Base-by-base conservation (phyloP, 2,113 vertebrate species). In the Oreocharis arfaki region DNA sequence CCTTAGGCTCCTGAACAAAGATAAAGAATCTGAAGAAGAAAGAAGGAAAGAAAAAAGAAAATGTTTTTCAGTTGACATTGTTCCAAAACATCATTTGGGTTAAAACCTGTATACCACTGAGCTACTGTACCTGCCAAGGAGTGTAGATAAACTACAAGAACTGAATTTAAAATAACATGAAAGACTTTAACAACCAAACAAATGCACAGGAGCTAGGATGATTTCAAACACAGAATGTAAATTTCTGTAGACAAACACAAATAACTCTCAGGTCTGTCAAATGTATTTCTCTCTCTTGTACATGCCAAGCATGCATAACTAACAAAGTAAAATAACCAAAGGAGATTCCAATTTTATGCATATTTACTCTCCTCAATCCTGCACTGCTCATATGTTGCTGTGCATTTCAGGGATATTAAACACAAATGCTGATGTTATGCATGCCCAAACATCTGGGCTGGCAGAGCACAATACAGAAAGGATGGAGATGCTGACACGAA, bases 11-110 rank as follows among this genome's bases (percentile, higher is more conserved):
- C 97, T 97, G 97, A 98, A 98, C 97, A 98, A 98, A 98, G 97
- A 98, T 50, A 98, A 97, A 97, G 93, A 95, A 98, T 98, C 98
- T 98, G 90, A 93, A 98, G 97, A 97, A 98, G 96, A 98, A 98
- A 97, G 97, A 98, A 96, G 83, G 82, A 88, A 82, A 95, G 87
- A 97, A 95, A 96, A 95, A 92, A 95, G 96, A 96, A 98, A 97
- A 87, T 0, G 24, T 73, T 97, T 96, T 98, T 98, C 97, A 98
- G 96, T 97, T 92, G 74, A 95, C 75, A 90, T 94, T 69, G 83
- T 88, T 97, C 94, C 46, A 84, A 89, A 97, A 96, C 6, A 1
- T 44, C 37, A 37, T 49, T 65, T 91, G 89, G 84, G 80, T 93
- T 90, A 96, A 97, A 97, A 95, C 95, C 21, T 82, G 84, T 76